These are phyloP conservation scores for Mactra quadrangularis DNA, from an alignment of 1,140 invertebrate genomes.

Conservation along the genomic window DNA sequence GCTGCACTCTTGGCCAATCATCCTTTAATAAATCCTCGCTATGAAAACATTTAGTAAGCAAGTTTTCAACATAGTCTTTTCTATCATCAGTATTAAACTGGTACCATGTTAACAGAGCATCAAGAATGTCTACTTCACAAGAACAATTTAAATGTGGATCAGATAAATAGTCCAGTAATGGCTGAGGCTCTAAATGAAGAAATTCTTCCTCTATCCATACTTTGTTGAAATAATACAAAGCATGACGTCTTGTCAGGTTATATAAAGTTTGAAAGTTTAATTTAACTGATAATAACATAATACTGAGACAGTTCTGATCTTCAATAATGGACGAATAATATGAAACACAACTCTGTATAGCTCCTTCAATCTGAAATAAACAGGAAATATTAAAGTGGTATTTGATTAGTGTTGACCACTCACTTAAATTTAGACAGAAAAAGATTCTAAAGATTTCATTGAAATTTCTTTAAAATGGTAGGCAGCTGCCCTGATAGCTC, in stretches of 20 bases:
- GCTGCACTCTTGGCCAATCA: not conserved
- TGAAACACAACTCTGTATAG: constrained; percentile 9
- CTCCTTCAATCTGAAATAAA: constrained; percentile 5
- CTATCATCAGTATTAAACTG: not conserved
- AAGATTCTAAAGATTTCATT: too few species aligned
- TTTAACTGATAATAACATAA: not conserved
- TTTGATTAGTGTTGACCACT: too few species aligned
- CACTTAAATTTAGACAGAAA: too few species aligned
- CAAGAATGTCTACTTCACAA: constrained; percentile 15
- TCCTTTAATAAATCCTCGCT: constrained; percentile 16
- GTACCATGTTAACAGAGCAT: constrained; percentile 23
- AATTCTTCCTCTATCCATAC: not conserved
- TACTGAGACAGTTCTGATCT: not conserved
- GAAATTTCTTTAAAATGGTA: too few species aligned
- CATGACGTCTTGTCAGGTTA: constrained; percentile 15
- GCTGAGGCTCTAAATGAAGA: not conserved
- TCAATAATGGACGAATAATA: not conserved
- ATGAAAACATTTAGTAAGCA: constrained; percentile 23
- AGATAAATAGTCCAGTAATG: constrained; percentile 12
- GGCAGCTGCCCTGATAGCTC: too few species aligned
- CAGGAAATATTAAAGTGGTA: too few species aligned
- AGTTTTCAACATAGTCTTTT: not conserved
- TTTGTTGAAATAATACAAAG: constrained; percentile 24
- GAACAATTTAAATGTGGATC: constrained; percentile 8
- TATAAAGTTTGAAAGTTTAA: not conserved